phyloP scores from a whole-genome alignment of 2,797 vertebrate genomes.

The Neosilurus mollespiculum region DNA sequence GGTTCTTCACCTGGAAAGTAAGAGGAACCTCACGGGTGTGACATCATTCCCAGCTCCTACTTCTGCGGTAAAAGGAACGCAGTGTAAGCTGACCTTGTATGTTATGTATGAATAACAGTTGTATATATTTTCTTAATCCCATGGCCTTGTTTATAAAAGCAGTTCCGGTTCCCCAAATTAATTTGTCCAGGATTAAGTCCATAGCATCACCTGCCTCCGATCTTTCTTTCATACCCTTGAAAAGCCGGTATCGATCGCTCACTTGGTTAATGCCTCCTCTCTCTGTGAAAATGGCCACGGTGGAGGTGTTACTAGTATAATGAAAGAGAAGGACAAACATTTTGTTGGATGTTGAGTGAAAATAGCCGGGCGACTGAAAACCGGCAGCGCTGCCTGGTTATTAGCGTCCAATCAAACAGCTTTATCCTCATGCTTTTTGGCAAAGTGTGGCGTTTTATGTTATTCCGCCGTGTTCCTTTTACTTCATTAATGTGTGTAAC shows the following conservation, averaged over 20 bases:
- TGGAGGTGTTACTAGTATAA: background rate
- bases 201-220: background rate
- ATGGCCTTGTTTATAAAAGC: too few species aligned
- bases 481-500: conserved; percentile 21
- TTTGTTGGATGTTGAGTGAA: background rate
- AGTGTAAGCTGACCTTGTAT: background rate
- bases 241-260: background rate
- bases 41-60: too few species aligned
- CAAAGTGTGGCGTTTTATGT: background rate
- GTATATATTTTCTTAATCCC: background rate
- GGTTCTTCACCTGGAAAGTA: too few species aligned
- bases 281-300: background rate
- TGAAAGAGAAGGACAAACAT: background rate
- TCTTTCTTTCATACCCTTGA: conserved; percentile 9
- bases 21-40: too few species aligned
- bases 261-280: background rate
- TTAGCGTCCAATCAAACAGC: background rate
- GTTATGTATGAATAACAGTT: background rate
- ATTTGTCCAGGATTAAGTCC: background rate
- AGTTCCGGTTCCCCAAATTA: background rate
- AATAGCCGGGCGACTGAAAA: background rate
- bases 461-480: background rate
- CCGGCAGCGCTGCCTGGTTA: background rate
- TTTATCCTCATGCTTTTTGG: background rate
- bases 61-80: too few species aligned